Base-by-base conservation (phyloP, 1,140 invertebrate genomes). In the Drosophila parvula region DNA sequence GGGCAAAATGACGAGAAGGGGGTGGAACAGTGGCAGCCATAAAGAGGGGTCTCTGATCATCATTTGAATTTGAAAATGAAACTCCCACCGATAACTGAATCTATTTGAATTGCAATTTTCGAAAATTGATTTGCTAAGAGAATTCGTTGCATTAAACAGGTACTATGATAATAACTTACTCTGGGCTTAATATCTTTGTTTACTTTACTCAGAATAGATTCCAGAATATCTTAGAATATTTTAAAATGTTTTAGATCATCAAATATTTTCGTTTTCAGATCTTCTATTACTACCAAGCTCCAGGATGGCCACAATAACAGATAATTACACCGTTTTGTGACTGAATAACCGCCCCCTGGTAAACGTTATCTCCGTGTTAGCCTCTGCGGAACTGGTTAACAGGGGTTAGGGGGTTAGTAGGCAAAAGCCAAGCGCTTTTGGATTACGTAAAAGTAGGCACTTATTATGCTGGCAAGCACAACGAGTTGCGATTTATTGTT, bases 401-500 rank as follows among this genome's bases (percentile, higher is more conserved):
- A 7, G 44, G 9, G 32, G 36, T 57, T 9, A 27, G 34, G 18
- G 22, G 53, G 16, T 64, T 40, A 34, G 16, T 36, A 16, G 50
- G 53, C 28, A 48, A 34, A 47, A 78, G 75, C 58, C 71, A 74
- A 79, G 55, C 74, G 43, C 45, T 68, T 59, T 73, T 73, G 84
- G 83, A 88, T 86, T 89, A 86, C 80, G 73, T 88, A 86, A 83
- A 88, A 71, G 77, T 71, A 70, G 75, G 82, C 86, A 88, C 84
- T 88, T 88, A 88, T 88, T 88, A 88, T 88, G 84, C 83, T 88
- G 83, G 83, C 77, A 88, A 89, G 83, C 80, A 88, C 80, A 78
- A 80, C 78, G 77, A 80, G 80, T 88, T 89, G 84, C 84, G 84
- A 88, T 88, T 88, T 88, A 88, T 89, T 88, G 84, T 88, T 90